A percentile compares a stretch with the other conserved stretches of the same genome.
These are phyloP conservation scores for Lithophane leautieri DNA, from an alignment of 2,888 invertebrate genomes.

Conservation along the genomic window DNA sequence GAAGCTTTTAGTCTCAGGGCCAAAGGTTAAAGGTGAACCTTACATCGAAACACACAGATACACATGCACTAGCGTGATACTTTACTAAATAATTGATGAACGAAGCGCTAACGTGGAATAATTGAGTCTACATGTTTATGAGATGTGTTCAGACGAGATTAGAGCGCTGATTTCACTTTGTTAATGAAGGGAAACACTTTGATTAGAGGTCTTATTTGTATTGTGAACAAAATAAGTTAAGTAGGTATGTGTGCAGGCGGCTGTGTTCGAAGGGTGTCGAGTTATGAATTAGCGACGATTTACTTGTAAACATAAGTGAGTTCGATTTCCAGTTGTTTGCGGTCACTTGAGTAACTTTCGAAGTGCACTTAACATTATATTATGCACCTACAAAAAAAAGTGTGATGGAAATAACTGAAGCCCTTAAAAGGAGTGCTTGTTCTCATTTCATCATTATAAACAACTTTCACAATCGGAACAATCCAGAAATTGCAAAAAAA, in stretches of 20 bases:
- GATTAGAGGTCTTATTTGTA: slow-evolving; percentile 24
- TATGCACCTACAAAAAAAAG: neutral
- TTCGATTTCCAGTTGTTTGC: neutral
- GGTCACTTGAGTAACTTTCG: neutral
- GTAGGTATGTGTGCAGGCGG: slow-evolving; percentile 12
- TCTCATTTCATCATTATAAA: neutral
- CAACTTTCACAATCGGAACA: neutral
- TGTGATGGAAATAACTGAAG: neutral
- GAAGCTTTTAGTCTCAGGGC: slow-evolving; percentile 40
- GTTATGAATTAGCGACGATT: neutral
- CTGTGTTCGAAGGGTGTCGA: neutral
- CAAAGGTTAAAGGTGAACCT: slow-evolving; percentile 54
- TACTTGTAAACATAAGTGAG: neutral
- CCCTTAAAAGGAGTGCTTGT: neutral
- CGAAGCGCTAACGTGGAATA: slow-evolving; percentile 54
- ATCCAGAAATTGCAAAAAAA: neutral
- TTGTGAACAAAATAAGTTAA: slow-evolving; percentile 9
- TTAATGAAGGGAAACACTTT: slow-evolving; percentile 36
- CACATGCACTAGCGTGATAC: slow-evolving; percentile 32
- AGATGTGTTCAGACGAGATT: slow-evolving; percentile 17
- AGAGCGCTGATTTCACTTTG: slow-evolving; percentile 28
- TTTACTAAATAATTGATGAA: slow-evolving; percentile 58
- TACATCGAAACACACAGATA: slow-evolving; percentile 21
- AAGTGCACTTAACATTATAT: neutral
- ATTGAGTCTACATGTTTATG: slow-evolving; percentile 49